These are phyloP conservation scores for Phoenicopterus ruber DNA, from an alignment of 2,113 vertebrate genomes.

Conservation along the genomic window DNA sequence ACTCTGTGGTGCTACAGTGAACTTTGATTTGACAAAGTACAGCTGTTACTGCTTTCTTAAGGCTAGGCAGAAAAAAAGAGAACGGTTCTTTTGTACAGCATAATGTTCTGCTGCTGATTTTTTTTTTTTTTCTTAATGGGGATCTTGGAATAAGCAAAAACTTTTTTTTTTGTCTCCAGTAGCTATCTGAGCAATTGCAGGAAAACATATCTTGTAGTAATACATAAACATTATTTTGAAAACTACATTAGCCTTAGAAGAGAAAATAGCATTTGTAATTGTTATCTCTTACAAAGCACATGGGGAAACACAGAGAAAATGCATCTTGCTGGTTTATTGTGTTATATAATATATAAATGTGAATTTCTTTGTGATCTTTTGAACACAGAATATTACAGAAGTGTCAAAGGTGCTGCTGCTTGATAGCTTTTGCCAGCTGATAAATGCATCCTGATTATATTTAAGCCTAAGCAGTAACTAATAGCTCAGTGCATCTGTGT, in stretches of 20 bases:
- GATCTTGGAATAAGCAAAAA: neutral
- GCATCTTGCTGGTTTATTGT: neutral
- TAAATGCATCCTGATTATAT: neutral
- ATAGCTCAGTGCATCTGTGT: neutral
- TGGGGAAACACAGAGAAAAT: neutral
- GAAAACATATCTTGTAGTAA: neutral
- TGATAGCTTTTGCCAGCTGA: neutral
- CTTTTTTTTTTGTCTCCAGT: neutral
- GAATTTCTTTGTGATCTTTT: neutral
- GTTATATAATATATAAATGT: neutral
- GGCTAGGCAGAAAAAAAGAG: neutral
- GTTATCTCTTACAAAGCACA: neutral
- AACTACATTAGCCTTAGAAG: neutral
- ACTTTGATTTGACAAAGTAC: neutral
- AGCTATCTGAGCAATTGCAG: neutral
- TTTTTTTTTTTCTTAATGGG: neutral
- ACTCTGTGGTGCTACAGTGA: neutral
- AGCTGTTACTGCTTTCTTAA: neutral
- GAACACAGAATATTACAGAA: neutral
- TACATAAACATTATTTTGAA: neutral
- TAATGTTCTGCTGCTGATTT: neutral
- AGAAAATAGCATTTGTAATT: constrained; percentile 13
- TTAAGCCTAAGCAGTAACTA: neutral
- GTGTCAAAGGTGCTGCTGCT: neutral
- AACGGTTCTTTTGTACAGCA: neutral